Evolutionary conservation across 2,113 vertebrate species (phyloP).

Genomic region (Vulpes vulpes): DNA sequence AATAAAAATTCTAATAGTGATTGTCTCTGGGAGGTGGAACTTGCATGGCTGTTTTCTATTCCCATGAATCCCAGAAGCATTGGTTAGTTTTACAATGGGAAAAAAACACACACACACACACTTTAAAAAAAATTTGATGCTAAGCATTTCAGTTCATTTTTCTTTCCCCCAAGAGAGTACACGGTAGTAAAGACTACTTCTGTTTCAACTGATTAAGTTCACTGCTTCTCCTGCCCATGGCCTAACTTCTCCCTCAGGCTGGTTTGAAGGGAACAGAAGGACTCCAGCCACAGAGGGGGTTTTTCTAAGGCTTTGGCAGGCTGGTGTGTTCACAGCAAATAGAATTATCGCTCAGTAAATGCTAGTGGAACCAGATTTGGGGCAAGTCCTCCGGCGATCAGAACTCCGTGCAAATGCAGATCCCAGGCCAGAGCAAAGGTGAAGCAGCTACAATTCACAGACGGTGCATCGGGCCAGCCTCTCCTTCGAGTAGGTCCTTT

Average conservation of each 20-base stretch:
- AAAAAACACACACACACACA: too few relatives aligned
- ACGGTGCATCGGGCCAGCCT: not conserved
- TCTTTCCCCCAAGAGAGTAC: not conserved
- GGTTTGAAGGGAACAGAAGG: not conserved
- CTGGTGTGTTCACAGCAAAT: not conserved
- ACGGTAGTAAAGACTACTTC: not conserved
- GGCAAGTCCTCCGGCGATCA: not conserved
- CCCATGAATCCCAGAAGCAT: not conserved
- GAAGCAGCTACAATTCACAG: not conserved
- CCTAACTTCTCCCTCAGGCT: not conserved
- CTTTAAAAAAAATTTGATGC: slow-evolving; percentile 18
- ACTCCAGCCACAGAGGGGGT: not conserved
- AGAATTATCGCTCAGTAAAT: not conserved
- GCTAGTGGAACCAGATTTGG: not conserved
- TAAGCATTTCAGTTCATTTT: slow-evolving; percentile 11
- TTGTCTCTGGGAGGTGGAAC: not conserved
- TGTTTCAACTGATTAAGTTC: not conserved
- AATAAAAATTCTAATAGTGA: not conserved
- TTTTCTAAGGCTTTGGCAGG: not conserved
- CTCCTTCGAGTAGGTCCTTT: not conserved
- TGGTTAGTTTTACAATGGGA: slow-evolving; percentile 16
- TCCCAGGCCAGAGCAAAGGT: not conserved
- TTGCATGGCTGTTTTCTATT: not conserved
- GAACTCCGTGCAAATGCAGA: not conserved
- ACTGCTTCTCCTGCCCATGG: not conserved